Evolutionary conservation across 2,113 vertebrate species (phyloP).

Genomic region (Tupaia chinensis): DNA sequence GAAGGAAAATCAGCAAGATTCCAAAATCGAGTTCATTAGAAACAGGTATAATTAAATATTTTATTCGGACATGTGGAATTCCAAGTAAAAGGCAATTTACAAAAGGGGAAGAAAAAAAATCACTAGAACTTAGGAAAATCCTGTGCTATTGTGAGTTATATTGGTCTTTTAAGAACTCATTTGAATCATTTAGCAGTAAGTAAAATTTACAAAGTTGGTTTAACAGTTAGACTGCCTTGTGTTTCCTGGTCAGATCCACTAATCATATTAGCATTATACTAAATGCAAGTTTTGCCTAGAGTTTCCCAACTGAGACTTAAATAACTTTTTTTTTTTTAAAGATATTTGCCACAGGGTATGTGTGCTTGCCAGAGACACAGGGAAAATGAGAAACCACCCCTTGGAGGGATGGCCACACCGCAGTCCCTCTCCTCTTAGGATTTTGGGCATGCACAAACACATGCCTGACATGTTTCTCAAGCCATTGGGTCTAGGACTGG

Average conservation of each 20-base stretch:
- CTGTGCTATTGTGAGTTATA: not conserved
- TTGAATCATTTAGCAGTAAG: not conserved
- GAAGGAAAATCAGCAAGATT: not conserved
- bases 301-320: not conserved
- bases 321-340: too few species aligned
- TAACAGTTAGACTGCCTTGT: conserved; percentile 16
- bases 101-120: accelerated
- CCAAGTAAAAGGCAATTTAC: not conserved
- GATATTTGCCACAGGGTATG: too few species aligned
- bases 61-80: not conserved
- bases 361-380: too few species aligned
- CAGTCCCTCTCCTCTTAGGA: too few species aligned
- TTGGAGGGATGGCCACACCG: too few species aligned
- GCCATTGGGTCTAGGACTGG: too few species aligned
- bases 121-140: not conserved
- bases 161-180: not conserved
- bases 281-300: conserved; percentile 24
- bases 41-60: not conserved
- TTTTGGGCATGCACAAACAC: too few species aligned
- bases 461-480: too few species aligned
- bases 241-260: not conserved
- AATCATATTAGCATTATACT: not conserved
- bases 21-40: not conserved
- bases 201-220: not conserved
- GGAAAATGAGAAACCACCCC: too few species aligned